Evolutionary conservation across 2,113 vertebrate species (phyloP), one percentile per base, ranked within the genome.

Genomic region (Scophthalmus maximus): DNA sequence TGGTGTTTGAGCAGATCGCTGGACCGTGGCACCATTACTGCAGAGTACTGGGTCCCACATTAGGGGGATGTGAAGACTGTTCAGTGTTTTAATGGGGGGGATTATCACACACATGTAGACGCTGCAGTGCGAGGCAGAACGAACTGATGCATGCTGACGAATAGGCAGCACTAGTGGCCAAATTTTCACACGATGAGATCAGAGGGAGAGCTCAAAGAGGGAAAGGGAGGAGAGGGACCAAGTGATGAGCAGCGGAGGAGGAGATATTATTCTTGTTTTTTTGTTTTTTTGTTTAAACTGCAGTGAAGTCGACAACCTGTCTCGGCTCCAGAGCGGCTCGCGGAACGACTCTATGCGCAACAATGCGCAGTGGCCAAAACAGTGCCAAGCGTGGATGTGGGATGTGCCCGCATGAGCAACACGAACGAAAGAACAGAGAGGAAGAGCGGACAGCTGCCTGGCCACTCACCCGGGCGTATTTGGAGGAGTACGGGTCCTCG

Each of bases 401-500:
- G 42, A 20, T 1, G 47, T 6, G 29, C 29, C 10, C 8, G 26
- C 32, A 20, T 25, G 12, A 14, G 30, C 32, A 32, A 8, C 56
- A 5, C 26, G 3, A 14, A 38, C 3, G 56, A 27, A 46, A 30
- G 6, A 32, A 34, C n/a, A 42, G 3, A 53, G 22, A 30, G 38
- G 5, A 49, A 49, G 46, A 22, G 11, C 3, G 46, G 18, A 8
- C 5, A 23, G 20, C 18, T 3, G n/a, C 8, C 2, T 3, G 55
- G 29, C 6, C 30, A 40, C 90, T 88, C 92, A 99, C 98, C 96
- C 97, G 94, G 27, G 97, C 97, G 0, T 97, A 96, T 88, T 95
- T 94, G 73, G 97, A 99, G 0, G 97, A 99, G 90, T 99, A 99
- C 59, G 98, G 98, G 79, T 99, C 97, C 88, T 99, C 97, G 66